Conservation (phyloP, 2,113 vertebrate genomes). For the Sylvietta virens region DNA sequence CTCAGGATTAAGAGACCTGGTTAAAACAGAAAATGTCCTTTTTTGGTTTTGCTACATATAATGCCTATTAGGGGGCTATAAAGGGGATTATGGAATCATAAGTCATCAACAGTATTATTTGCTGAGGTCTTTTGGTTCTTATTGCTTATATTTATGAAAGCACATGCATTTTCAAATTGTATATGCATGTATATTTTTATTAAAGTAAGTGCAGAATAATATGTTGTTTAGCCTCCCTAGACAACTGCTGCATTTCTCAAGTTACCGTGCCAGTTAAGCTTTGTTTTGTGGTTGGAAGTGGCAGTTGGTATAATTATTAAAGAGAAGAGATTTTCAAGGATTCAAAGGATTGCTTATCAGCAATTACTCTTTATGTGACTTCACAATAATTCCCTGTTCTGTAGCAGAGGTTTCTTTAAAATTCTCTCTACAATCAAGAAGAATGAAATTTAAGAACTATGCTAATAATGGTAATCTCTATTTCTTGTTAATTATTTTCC, state of each 20-base stretch:
- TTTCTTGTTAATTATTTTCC: background rate
- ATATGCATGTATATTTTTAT: background rate
- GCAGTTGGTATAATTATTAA: background rate
- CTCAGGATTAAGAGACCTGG: slow-evolving; percentile 15
- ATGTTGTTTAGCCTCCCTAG: background rate
- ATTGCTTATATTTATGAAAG: background rate
- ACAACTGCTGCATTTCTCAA: background rate
- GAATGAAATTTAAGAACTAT: background rate
- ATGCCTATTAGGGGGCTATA: background rate
- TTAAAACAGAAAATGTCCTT: slow-evolving; percentile 22
- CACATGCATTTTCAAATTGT: background rate
- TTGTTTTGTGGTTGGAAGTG: background rate
- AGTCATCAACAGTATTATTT: background rate
- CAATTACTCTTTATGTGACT: background rate
- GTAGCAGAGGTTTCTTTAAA: background rate
- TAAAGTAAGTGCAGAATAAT: background rate
- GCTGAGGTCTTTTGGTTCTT: background rate
- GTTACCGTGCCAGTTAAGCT: background rate
- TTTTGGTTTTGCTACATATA: slow-evolving; percentile 12
- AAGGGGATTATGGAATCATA: background rate
- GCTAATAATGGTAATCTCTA: background rate
- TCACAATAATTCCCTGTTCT: background rate
- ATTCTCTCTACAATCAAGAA: background rate
- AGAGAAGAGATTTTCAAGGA: background rate
- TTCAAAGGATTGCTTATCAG: background rate